A percentile compares a stretch with the other conserved stretches of the same genome.
Conservation (phyloP, 2,888 invertebrate genomes). For the Meloe dianella region DNA sequence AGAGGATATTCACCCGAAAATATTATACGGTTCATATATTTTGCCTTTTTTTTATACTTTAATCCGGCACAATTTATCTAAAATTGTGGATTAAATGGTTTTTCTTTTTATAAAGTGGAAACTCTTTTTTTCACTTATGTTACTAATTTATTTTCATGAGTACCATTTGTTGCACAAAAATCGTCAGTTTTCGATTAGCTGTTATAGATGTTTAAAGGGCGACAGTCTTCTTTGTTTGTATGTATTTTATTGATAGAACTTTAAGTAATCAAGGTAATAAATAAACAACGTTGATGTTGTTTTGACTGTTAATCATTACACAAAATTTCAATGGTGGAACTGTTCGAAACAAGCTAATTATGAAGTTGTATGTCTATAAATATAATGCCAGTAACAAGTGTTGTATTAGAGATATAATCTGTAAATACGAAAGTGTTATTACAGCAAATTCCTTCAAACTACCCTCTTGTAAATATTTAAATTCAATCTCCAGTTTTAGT, state of each 20-base stretch:
- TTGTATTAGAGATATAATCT: not conserved
- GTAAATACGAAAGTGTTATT: too few species aligned
- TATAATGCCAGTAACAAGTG: not conserved
- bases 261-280: not conserved
- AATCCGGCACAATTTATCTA: not conserved
- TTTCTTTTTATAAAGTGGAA: constrained; percentile 22
- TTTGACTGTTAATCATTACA: not conserved
- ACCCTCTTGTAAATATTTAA: too few species aligned
- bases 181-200: constrained; percentile 20
- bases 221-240: too few species aligned
- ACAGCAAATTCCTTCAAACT: too few species aligned
- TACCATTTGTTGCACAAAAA: constrained; percentile 24
- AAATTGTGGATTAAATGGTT: not conserved
- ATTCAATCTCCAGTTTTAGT: too few species aligned
- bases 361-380: not conserved
- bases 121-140: constrained; percentile 27
- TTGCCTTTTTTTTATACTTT: not conserved
- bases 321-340: not conserved
- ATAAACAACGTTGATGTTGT: not conserved
- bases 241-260: not conserved
- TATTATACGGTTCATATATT: not conserved
- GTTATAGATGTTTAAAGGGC: too few species aligned
- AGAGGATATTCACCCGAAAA: not conserved
- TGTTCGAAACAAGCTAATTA: not conserved
- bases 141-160: constrained; percentile 31